phyloP scores from a whole-genome alignment of 2,797 vertebrate genomes.

The Peromyscus eremicus region DNA sequence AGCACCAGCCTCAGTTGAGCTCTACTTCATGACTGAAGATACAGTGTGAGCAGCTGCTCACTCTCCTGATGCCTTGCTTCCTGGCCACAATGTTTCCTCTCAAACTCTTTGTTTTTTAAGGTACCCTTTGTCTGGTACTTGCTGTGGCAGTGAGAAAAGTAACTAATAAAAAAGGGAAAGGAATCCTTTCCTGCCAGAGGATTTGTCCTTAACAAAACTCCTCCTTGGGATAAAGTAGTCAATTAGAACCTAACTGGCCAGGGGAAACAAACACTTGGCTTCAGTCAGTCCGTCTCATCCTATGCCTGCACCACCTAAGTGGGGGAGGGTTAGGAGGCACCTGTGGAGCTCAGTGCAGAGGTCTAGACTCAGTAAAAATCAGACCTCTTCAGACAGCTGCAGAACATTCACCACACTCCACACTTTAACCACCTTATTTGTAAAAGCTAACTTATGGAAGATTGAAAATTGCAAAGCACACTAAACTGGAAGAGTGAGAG shows the following conservation, averaged over 20 bases:
- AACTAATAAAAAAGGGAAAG: neutral
- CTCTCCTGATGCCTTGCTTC: no score
- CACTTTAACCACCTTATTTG: neutral
- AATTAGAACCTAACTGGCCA: neutral
- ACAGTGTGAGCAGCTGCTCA: no score
- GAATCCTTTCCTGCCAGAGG: neutral
- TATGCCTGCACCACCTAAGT: neutral
- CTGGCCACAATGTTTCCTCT: neutral
- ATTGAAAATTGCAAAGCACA: neutral
- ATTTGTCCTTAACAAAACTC: neutral
- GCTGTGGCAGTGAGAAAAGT: neutral
- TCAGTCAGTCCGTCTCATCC: no score
- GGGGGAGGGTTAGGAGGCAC: no score
- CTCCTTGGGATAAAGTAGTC: neutral
- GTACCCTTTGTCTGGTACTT: neutral
- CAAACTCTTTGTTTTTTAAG: neutral
- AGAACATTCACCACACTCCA: neutral
- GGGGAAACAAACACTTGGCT: neutral
- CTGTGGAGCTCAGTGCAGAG: neutral
- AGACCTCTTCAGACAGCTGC: neutral
- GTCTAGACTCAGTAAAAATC: neutral
- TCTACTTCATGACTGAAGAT: neutral
- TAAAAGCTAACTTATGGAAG: neutral
- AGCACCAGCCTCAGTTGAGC: neutral
- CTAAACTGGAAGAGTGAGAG: neutral